A percentile compares a stretch with the other conserved stretches of the same genome.
phyloP scores from a whole-genome alignment of 1,140 invertebrate species.

The Gryon sp. region DNA sequence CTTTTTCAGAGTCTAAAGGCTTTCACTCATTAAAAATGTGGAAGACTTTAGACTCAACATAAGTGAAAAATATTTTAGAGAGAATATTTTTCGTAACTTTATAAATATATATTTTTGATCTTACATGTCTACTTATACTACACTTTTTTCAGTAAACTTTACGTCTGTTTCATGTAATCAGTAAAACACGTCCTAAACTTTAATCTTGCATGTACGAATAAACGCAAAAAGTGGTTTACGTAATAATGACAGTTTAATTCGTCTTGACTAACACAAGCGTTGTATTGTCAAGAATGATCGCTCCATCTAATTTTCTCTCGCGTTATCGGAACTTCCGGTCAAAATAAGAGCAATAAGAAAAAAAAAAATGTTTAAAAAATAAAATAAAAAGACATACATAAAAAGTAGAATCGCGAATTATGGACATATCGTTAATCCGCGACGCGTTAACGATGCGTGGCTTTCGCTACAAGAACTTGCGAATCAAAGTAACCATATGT shows the following conservation, averaged over 20 bases:
- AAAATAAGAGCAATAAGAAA: background rate
- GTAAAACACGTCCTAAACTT: no score
- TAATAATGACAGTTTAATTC: constrained; percentile 27
- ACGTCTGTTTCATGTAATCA: no score
- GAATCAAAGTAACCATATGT: constrained; percentile 23
- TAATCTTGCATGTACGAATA: no score
- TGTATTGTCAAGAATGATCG: constrained; percentile 32
- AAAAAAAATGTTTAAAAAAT: constrained; percentile 4
- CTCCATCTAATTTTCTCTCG: constrained; percentile 40
- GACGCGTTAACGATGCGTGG: constrained; percentile 47
- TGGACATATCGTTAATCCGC: constrained; percentile 47
- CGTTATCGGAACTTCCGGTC: constrained; percentile 37
- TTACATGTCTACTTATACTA: no score
- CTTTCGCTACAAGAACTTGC: constrained; percentile 32
- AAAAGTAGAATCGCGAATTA: constrained; percentile 23
- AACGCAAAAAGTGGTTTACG: constrained; percentile 5
- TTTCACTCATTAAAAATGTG: no score
- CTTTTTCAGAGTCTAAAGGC: no score
- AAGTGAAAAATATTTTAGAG: no score
- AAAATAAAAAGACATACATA: background rate
- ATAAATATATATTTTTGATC: no score
- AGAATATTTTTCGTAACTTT: no score
- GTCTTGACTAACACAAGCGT: constrained; percentile 23
- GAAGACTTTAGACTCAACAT: no score
- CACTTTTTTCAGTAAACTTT: no score